phyloP scores from a whole-genome alignment of 2,888 invertebrate species.

The Nemotelus nigrinus region DNA sequence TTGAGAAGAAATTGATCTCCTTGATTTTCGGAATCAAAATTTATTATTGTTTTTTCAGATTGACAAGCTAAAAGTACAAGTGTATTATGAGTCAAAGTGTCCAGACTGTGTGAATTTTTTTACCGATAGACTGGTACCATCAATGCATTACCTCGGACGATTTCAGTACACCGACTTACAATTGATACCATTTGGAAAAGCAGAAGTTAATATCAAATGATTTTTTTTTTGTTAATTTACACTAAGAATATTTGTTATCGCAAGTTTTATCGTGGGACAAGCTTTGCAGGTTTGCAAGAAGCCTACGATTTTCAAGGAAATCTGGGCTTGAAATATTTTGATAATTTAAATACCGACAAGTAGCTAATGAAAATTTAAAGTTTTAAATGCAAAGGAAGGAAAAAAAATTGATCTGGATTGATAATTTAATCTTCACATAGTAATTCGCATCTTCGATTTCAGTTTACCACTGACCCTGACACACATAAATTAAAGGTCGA shows the following conservation, averaged over 20 bases:
- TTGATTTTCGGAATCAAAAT: too few species aligned
- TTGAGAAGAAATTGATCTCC: too few species aligned
- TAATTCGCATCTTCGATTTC: slow-evolving; percentile 2
- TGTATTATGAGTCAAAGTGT: slow-evolving; percentile 63
- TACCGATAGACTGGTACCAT: slow-evolving; percentile 55
- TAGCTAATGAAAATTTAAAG: too few species aligned
- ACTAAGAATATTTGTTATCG: too few species aligned
- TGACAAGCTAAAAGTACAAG: slow-evolving; percentile 55
- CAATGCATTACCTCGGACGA: slow-evolving; percentile 56
- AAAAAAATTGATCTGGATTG: too few species aligned
- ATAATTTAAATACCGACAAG: too few species aligned
- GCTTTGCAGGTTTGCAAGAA: too few species aligned
- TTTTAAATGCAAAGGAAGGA: too few species aligned
- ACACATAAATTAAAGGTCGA: slow-evolving; percentile 54
- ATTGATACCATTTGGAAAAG: slow-evolving; percentile 63
- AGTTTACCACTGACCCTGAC: slow-evolving; percentile 54
- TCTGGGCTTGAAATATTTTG: too few species aligned
- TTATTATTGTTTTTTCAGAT: background rate
- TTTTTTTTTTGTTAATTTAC: too few species aligned
- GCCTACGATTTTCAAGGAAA: too few species aligned
- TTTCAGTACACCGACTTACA: slow-evolving; percentile 57
- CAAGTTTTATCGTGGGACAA: too few species aligned
- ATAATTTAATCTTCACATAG: background rate
- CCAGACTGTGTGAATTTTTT: slow-evolving; percentile 61
- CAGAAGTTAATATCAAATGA: slow-evolving; percentile 42